Percentiles rank a stretch among this genome's conserved stretches.
These are phyloP conservation scores for Gymnarchus niloticus DNA, from an alignment of 2,113 vertebrate species.

Conservation along the genomic window DNA sequence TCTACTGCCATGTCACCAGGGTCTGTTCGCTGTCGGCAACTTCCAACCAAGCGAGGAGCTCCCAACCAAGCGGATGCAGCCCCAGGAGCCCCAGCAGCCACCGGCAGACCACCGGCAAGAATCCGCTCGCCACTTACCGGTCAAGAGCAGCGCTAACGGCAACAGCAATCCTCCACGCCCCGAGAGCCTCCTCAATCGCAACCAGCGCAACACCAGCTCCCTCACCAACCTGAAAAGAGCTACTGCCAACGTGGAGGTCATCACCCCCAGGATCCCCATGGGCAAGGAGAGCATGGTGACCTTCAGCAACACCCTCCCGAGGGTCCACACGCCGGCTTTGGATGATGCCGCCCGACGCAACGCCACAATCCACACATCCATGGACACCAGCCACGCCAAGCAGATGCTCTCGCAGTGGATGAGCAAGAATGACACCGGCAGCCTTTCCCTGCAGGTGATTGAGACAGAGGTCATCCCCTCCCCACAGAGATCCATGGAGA, in stretches of 20 bases:
- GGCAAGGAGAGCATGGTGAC: constrained; percentile 83
- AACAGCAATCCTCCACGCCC: constrained; percentile 71
- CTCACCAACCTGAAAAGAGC: constrained; percentile 74
- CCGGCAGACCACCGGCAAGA: constrained; percentile 83
- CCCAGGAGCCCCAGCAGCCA: constrained; percentile 68
- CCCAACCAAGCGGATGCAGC: constrained; percentile 45
- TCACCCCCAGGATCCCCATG: constrained; percentile 71
- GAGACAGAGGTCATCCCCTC: constrained; percentile 76
- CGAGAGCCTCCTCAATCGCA: constrained; percentile 78
- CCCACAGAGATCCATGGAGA: constrained; percentile 79
- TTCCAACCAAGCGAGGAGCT: constrained; percentile 83
- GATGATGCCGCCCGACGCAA: constrained; percentile 81
- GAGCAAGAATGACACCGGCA: constrained; percentile 83
- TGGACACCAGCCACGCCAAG: constrained; percentile 90
- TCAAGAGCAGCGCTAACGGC: constrained; percentile 68
- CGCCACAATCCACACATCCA: constrained; percentile 81
- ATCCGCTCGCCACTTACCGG: constrained; percentile 72
- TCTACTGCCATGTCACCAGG: constrained; percentile 59
- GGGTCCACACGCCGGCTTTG: constrained; percentile 79
- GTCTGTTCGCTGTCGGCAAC: constrained; percentile 89
- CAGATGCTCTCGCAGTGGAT: constrained; percentile 97
- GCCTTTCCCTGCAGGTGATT: constrained; percentile 77
- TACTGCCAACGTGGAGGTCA: constrained; percentile 75
- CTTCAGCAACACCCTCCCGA: constrained; percentile 93
- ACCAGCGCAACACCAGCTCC: constrained; percentile 67